A percentile compares a stretch with the other conserved stretches of the same genome.
phyloP scores from a whole-genome alignment of 2,888 invertebrate genomes.

The Nebria salina region DNA sequence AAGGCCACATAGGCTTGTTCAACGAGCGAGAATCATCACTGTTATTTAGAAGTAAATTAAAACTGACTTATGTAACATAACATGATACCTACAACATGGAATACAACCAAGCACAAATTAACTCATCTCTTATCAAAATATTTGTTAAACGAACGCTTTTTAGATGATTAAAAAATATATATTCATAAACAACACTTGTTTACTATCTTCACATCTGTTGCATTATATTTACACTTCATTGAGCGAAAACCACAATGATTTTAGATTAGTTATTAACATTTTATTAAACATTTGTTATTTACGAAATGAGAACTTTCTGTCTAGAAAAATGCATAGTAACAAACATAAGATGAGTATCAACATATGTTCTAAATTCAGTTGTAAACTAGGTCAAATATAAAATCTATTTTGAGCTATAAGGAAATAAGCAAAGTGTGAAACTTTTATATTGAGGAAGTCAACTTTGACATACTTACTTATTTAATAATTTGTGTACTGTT shows the following conservation, averaged over 20 bases:
- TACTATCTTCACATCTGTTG: neutral
- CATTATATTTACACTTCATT: neutral
- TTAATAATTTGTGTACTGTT: neutral
- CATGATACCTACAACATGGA: neutral
- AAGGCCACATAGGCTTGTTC: conserved; percentile 8
- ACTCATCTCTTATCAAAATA: neutral
- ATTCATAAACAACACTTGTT: neutral
- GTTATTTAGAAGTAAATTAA: conserved; percentile 5
- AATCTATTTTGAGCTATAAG: neutral
- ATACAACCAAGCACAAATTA: neutral
- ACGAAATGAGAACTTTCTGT: too few species aligned
- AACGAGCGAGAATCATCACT: conserved; percentile 4
- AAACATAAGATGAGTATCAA: neutral
- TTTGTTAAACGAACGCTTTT: neutral
- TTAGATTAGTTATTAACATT: too few species aligned
- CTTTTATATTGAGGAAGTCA: neutral
- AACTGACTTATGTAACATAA: conserved; percentile 10
- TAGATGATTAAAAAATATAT: neutral
- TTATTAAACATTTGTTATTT: too few species aligned
- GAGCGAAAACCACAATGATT: too few species aligned
- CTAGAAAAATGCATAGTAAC: neutral
- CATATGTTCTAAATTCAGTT: neutral
- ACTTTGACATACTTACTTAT: neutral
- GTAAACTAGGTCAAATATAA: neutral
- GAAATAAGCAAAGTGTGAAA: neutral